A percentile compares a stretch with the other conserved stretches of the same genome.
phyloP scores from a whole-genome alignment of 2,888 invertebrate genomes.

The Ophioninae sp. region DNA sequence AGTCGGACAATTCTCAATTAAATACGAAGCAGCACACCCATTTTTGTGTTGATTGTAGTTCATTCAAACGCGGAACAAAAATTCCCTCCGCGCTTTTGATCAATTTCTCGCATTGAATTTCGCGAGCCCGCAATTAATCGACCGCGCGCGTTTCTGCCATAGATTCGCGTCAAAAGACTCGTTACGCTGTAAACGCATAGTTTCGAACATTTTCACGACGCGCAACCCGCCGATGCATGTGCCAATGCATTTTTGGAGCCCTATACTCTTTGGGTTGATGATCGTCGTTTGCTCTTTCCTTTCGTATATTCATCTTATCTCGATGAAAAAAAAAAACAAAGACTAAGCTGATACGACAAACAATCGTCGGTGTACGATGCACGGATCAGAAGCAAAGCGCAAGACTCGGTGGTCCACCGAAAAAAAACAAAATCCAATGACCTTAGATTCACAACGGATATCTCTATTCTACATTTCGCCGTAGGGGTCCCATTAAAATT shows the following conservation, averaged over 20 bases:
- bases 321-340: neutral
- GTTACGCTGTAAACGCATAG: constrained; percentile 50
- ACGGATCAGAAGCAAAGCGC: neutral
- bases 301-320: neutral
- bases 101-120: constrained; percentile 17
- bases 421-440: neutral
- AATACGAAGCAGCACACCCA: neutral
- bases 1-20: neutral
- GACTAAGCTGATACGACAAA: neutral
- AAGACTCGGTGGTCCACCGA: neutral
- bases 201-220: constrained; percentile 1
- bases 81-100: neutral
- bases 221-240: constrained; percentile 22
- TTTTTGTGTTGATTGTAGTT: constrained; percentile 22
- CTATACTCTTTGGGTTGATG: neutral
- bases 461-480: constrained; percentile 10
- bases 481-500: neutral
- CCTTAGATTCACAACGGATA: neutral
- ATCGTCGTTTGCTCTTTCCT: neutral
- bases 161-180: constrained; percentile 52
- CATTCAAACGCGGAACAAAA: constrained; percentile 27
- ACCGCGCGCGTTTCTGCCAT: constrained; percentile 24
- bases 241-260: constrained; percentile 27
- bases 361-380: neutral
- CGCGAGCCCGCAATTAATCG: neutral